Evolutionary conservation across 2,113 vertebrate genomes (phyloP), one percentile per base, ranked within the genome.

Genomic region (Cricetomys ansorgei): DNA sequence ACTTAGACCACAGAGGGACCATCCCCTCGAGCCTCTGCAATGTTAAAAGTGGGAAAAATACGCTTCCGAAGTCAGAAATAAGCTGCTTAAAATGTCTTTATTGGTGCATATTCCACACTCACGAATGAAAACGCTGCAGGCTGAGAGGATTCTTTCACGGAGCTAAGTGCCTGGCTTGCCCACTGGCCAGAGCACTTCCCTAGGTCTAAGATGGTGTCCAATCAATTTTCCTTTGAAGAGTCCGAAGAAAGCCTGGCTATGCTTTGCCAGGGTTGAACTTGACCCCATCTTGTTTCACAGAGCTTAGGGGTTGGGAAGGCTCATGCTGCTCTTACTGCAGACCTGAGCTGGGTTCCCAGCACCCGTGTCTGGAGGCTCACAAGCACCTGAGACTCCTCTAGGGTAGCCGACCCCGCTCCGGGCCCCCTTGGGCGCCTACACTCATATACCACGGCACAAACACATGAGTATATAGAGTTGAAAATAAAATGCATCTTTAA

Each of bases 261-360:
- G 3, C 70, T 86, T 67, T 89, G 70, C 48, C 40, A 72, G 17
- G 45, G 19, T 64, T 80, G 72, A 23, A 43, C n/a, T 57, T 59
- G 57, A 90, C 25, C 31, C 45, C 45, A 75, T 23, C 62, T 45
- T 59, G 65, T 92, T 96, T 76, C 55, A 43, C 77, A 96, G 70
- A 73, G 77, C 34, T 89, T 65, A 77, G 70, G n/a, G 13, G 57
- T 17, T 83, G 7, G 55, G 62, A 62, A 83, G 40, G 25, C 15
- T 40, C 37, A 40, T 8, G 4, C 6, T 19, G 75, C 13, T 50
- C n/a, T 43, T 17, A 23, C 6, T 8, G 6, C 40, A 59, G 55
- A 40, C 79, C 23, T 83, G n/a, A 62, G 57, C 2, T 62, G 12
- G 7, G 13, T 43, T 83, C n/a, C 53, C 27, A 40, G 80, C n/a